Base-by-base conservation (phyloP, 1,140 invertebrate species). In the Drosophila erecta region DNA sequence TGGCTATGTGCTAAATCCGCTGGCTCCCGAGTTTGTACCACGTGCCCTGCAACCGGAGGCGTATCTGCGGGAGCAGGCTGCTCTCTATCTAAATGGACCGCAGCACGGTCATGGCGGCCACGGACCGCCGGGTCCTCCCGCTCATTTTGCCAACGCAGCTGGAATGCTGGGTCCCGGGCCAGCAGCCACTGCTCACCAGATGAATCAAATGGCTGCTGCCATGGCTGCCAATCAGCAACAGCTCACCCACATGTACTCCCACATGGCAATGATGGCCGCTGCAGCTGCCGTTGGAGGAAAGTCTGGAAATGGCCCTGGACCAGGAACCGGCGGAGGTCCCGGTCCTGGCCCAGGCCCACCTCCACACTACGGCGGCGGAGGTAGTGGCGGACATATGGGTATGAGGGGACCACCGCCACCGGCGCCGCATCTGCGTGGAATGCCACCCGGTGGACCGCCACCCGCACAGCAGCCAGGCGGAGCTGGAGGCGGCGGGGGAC, bases 21-120 rank as follows among this genome's bases (percentile, higher is more conserved):
- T 97, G 38, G 97, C 97, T 0, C 95, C 96, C 1, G 96, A 97
- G 81, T 97, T 97, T 92, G 93, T 97, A 10, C 96, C 96, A 0
- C 90, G 95, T 40, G 91, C 93, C n/a, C 78, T 93, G 15, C 93
- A 93, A 57, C 90, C 91, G 11, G 93, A 94, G 78, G 91, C 93
- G 0, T 93, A 93, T 65, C 64, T 92, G 43, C 73, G 90, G 6
- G 83, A 92, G 14, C 92, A 92, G 65, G 86, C 91, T 0, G 86
- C 90, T 10, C 71, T 91, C 51, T 91, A 90, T 43, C 73, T 90
- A 20, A 91, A 78, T 24, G 73, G 65, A 8, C 79, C 85, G 30
- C 72, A 76, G 35, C 79, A 78, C 15, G 71, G 72, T 44, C 71
- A 53, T 22, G 51, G 73, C 4, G 66, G 64, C n/a, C 78, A 79